These are phyloP conservation scores for Neoaliturus tenellus DNA, from an alignment of 2,888 invertebrate species.

Conservation along the genomic window DNA sequence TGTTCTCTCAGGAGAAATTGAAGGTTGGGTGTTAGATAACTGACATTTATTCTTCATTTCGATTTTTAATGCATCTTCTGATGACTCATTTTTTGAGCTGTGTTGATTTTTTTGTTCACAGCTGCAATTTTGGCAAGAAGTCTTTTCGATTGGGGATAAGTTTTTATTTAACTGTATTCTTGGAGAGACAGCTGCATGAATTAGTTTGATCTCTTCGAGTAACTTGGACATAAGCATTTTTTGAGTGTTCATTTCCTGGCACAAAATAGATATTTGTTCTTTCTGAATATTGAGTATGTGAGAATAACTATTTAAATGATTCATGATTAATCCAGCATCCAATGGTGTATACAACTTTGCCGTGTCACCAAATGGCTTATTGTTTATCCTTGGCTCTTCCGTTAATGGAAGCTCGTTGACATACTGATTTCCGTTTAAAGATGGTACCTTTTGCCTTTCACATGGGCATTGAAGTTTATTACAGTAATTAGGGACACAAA, in stretches of 20 bases:
- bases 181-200: not conserved
- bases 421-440: not conserved
- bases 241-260: slow-evolving; percentile 13
- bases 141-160: not conserved
- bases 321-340: not conserved
- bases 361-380: not conserved
- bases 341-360: not conserved
- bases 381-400: not conserved
- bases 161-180: no score
- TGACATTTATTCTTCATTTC: slow-evolving; percentile 48
- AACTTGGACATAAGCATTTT: not conserved
- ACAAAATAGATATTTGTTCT: slow-evolving; percentile 44
- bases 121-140: not conserved
- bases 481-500: slow-evolving; percentile 22
- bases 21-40: not conserved
- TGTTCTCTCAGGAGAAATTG: not conserved
- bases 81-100: slow-evolving; percentile 40
- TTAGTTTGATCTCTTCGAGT: not conserved
- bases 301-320: not conserved
- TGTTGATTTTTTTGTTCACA: slow-evolving; percentile 18
- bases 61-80: slow-evolving; percentile 34
- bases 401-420: not conserved
- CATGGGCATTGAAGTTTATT: not conserved
- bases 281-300: slow-evolving; percentile 41
- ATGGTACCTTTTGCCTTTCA: not conserved